phyloP scores from a whole-genome alignment of 2,797 vertebrate genomes.

The Siniperca obscura region DNA sequence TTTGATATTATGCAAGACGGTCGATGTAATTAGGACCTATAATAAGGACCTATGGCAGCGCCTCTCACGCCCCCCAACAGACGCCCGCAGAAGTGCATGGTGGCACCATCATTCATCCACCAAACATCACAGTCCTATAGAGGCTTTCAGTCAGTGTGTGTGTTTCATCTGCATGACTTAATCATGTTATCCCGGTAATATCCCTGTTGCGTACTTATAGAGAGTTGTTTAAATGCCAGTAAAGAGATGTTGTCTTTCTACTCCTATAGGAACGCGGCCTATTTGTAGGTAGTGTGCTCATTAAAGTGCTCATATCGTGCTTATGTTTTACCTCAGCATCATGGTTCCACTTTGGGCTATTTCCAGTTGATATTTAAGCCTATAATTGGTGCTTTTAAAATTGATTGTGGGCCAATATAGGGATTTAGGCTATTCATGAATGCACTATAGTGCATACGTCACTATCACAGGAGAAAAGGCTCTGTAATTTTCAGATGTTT shows the following conservation, averaged over 20 bases:
- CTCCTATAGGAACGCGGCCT: background rate
- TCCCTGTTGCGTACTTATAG: background rate
- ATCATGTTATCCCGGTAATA: background rate
- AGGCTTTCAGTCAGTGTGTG: background rate
- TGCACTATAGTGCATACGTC: background rate
- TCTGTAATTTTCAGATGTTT: background rate
- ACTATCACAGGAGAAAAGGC: background rate
- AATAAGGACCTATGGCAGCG: constrained; percentile 68
- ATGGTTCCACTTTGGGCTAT: background rate
- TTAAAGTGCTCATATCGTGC: background rate
- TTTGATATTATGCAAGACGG: constrained; percentile 79
- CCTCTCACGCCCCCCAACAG: constrained; percentile 79
- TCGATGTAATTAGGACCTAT: constrained; percentile 63
- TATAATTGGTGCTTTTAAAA: background rate
- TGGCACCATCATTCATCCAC: constrained; percentile 56
- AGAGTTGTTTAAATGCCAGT: background rate
- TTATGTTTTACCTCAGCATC: background rate
- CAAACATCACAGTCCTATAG: constrained; percentile 35
- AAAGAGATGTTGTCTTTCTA: background rate
- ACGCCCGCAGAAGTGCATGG: constrained; percentile 74
- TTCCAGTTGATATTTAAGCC: background rate
- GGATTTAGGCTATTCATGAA: background rate
- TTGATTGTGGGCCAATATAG: background rate
- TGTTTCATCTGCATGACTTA: constrained; percentile 1
- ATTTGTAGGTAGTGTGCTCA: background rate